Conservation (phyloP, 2,113 vertebrate genomes). For the Cacatua alba region DNA sequence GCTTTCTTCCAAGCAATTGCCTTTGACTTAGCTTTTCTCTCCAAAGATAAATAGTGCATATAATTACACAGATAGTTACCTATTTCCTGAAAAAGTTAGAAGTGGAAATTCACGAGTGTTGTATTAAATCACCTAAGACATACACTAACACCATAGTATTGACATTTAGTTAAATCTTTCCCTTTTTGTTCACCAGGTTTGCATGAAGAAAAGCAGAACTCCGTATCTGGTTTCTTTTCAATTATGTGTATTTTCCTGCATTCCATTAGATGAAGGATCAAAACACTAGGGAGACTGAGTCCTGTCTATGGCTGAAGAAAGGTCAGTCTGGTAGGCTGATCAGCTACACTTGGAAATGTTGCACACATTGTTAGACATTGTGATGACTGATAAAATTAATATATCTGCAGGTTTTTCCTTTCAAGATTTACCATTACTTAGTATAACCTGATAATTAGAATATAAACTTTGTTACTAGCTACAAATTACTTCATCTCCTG, state of each 20-base stretch:
- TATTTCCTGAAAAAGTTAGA: neutral
- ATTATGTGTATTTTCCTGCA: neutral
- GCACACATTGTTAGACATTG: neutral
- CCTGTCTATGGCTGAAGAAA: neutral
- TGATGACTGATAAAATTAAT: neutral
- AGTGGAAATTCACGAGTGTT: neutral
- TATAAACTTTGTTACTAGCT: neutral
- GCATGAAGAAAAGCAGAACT: neutral
- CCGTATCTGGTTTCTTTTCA: neutral
- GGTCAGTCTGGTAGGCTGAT: neutral
- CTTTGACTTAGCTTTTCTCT: neutral
- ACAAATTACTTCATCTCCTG: neutral
- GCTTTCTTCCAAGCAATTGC: neutral
- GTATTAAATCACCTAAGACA: neutral
- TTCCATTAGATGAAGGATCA: accelerated
- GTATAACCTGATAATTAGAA: neutral
- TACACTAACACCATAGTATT: accelerated
- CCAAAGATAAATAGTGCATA: neutral
- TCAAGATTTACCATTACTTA: neutral
- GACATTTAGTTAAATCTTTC: neutral
- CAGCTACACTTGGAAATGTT: neutral
- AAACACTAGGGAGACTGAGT: neutral
- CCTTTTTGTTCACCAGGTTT: neutral
- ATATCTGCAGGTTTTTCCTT: neutral
- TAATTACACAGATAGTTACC: neutral